Base-by-base conservation (phyloP, 64 coral and sea anemone genomes). In the Platygyra sinensis region DNA sequence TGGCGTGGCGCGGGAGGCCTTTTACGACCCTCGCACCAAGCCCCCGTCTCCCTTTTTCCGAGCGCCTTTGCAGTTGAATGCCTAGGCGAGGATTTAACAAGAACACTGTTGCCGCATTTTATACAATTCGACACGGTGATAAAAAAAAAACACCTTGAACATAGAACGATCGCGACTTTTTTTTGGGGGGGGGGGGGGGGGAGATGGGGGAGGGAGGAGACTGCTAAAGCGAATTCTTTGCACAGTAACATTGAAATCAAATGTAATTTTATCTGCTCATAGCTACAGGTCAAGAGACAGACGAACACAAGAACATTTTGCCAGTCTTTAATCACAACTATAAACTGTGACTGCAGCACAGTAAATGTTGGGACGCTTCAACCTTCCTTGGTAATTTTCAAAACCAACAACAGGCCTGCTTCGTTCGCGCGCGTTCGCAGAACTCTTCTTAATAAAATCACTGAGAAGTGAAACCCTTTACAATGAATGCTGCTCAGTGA, bases 321-420 rank as follows among this genome's bases (percentile, higher is more conserved):
- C 52, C 63, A 85, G 25, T 38, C 61, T 85, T 85, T 85, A 85
- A 51, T 85, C 81, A 39, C 81, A 85, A 85, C 81, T 16, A 71
- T 85, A 51, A 85, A 85, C 81, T 39, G 67, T 71, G 81, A 85
- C 81, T 71, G 81, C 63, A 85, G 81, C 81, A 85, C 32, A 72
- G 81, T 17, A 85, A 85, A 85, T 71, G 81, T 85, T 50, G 81
- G 32, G 81, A 85, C 22, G 19, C 22, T 27, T 39, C 3, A 22
- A 39, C 24, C 20, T 57, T 16, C 36, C 31, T 7, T 65, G 20
- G 3, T n/a, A 81, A 67, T 22, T 64, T 64, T 42, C 60, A n/a
- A 2, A 64, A 64, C 60, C 32, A 50, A 27, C n/a, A 25, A 42
- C 62, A 36, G 33, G 33, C n/a, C 15, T 29, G 36, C 39, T 9